phyloP scores from a whole-genome alignment of 1,140 invertebrate genomes.

The Drosophila prosaltans region DNA sequence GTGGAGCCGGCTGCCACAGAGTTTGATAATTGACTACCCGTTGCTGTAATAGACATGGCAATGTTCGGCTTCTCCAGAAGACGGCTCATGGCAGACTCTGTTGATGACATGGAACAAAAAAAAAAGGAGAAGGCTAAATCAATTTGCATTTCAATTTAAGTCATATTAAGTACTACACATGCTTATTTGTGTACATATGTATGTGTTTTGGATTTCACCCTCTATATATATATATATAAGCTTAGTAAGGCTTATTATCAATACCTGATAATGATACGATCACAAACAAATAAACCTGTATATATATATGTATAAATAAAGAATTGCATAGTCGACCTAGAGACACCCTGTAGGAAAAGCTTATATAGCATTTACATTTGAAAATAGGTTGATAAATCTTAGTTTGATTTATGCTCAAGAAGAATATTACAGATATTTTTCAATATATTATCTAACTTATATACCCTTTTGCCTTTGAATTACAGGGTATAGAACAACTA shows the following conservation, averaged over 20 bases:
- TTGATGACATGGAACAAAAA: not conserved
- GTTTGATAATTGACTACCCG: conserved; percentile 74
- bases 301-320: too few species aligned
- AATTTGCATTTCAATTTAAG: conserved; percentile 46
- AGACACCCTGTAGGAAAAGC: not conserved
- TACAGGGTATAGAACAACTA: conserved; percentile 8
- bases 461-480: not conserved
- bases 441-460: not conserved
- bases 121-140: conserved; percentile 19
- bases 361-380: too few species aligned
- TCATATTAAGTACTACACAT: conserved; percentile 16
- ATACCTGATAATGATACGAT: conserved; percentile 10
- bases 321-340: not conserved
- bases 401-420: too few species aligned
- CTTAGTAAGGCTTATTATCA: conserved; percentile 31
- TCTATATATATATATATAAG: not conserved
- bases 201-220: not conserved
- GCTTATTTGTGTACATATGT: not conserved
- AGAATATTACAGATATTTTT: too few species aligned
- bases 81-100: conserved; percentile 82
- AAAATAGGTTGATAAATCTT: not conserved
- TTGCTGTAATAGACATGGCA: conserved; percentile 77
- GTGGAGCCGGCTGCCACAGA: conserved; percentile 41
- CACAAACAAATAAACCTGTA: not conserved
- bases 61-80: conserved; percentile 82